Conservation (phyloP, 2,888 invertebrate genomes). For the Amblyjoppa fuscipennis region DNA sequence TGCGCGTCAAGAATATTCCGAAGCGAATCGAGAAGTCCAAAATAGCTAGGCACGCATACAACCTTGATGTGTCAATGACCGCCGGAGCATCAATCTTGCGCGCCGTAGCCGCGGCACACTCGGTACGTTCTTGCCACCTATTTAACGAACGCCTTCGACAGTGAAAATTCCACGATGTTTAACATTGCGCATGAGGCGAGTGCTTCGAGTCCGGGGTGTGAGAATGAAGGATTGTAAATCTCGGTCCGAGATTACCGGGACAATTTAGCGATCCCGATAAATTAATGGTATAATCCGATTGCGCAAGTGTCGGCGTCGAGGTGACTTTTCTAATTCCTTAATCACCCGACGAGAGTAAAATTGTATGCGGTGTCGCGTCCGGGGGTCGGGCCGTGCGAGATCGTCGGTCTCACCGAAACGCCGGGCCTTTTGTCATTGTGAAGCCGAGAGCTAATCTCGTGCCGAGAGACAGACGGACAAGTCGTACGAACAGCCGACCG, state of each 20-base stretch:
- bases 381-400: conserved; percentile 14
- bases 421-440: conserved; percentile 66
- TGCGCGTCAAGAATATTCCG: neutral
- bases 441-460: conserved; percentile 62
- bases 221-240: conserved; percentile 52
- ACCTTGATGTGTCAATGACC: conserved; percentile 4
- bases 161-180: neutral
- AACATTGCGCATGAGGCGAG: neutral
- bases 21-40: neutral
- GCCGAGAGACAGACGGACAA: conserved; percentile 38
- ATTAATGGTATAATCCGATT: conserved; percentile 60
- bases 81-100: neutral
- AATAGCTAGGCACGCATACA: neutral
- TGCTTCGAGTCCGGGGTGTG: neutral
- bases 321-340: conserved; percentile 61
- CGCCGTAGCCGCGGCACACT: neutral
- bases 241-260: conserved; percentile 48
- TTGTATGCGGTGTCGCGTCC: conserved; percentile 2
- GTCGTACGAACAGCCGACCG: conserved; percentile 56
- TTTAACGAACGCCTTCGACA: neutral
- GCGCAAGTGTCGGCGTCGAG: conserved; percentile 25
- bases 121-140: neutral
- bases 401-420: conserved; percentile 35
- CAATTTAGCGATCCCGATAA: conserved; percentile 53
- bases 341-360: conserved; percentile 27